Conservation (phyloP, 2,888 invertebrate species). For the Podabrus alpinus region DNA sequence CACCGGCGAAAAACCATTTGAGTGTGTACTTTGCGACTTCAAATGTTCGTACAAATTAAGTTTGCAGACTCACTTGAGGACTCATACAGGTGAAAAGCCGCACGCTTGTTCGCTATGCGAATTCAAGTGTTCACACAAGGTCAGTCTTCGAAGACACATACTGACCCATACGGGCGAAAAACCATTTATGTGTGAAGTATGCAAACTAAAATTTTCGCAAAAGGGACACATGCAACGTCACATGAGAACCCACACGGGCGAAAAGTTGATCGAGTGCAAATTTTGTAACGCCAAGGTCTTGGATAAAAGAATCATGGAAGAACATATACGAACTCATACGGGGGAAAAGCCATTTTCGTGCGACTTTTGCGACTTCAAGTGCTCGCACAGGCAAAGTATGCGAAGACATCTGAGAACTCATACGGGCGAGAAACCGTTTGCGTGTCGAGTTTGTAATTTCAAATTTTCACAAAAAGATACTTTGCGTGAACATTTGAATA, state of each 20-base stretch:
- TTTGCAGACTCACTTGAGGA: background rate
- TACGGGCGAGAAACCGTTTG: background rate
- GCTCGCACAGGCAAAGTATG: background rate
- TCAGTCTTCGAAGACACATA: background rate
- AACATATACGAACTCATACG: background rate
- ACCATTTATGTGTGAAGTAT: background rate
- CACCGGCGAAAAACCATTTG: background rate
- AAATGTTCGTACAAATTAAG: background rate
- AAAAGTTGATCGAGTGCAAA: background rate
- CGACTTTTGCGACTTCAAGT: background rate
- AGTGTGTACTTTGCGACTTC: background rate
- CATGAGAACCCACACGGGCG: background rate
- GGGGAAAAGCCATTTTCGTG: background rate
- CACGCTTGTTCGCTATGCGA: background rate
- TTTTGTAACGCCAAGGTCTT: background rate
- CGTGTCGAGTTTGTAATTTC: background rate
- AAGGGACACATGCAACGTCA: background rate
- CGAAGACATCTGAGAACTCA: background rate
- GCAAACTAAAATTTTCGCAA: background rate
- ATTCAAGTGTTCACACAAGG: background rate
- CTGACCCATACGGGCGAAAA: background rate
- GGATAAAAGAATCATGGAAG: background rate
- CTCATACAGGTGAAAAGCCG: background rate
- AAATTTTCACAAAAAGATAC: background rate
- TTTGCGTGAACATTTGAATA: background rate